A percentile compares a stretch with the other conserved stretches of the same genome.
phyloP scores from a whole-genome alignment of 1,140 invertebrate genomes.

The Sesamia nonagrioides region DNA sequence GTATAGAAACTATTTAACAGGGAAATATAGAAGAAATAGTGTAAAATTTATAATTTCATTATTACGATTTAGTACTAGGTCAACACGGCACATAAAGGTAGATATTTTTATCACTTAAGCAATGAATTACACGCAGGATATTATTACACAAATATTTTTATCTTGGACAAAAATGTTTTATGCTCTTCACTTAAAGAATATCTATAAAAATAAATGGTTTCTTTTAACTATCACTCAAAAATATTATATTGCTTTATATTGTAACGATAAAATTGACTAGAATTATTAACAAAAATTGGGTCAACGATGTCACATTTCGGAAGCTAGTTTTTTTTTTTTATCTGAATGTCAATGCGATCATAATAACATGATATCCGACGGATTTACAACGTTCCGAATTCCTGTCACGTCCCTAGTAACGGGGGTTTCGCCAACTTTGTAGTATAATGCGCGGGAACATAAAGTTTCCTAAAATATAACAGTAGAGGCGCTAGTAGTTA shows the following conservation, averaged over 20 bases:
- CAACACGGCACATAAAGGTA: constrained; percentile 28
- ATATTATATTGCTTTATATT: constrained; percentile 35
- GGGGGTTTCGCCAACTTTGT: constrained; percentile 53
- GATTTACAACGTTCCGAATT: constrained; percentile 45
- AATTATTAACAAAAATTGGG: constrained; percentile 60
- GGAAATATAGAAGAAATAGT: constrained; percentile 31
- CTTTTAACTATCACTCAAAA: constrained; percentile 24
- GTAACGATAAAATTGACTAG: constrained; percentile 47
- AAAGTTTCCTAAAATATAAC: not conserved
- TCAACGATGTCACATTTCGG: constrained; percentile 73
- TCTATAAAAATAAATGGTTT: constrained; percentile 42
- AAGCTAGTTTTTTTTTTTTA: constrained; percentile 58
- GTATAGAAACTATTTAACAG: constrained; percentile 16
- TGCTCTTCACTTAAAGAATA: constrained; percentile 34
- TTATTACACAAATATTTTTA: no score
- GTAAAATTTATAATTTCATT: constrained; percentile 34
- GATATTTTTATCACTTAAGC: constrained; percentile 1
- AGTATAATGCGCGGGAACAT: constrained; percentile 65
- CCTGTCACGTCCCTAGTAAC: not conserved
- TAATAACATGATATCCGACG: constrained; percentile 54
- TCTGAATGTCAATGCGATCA: constrained; percentile 67
- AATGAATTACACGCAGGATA: constrained; percentile 39
- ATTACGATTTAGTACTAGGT: constrained; percentile 4
- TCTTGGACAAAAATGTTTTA: constrained; percentile 25
- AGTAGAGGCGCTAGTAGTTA: constrained; percentile 27